Percentiles rank a stretch among this genome's conserved stretches.
phyloP scores from a whole-genome alignment of 2,113 vertebrate species.

The Tragulus kanchil region DNA sequence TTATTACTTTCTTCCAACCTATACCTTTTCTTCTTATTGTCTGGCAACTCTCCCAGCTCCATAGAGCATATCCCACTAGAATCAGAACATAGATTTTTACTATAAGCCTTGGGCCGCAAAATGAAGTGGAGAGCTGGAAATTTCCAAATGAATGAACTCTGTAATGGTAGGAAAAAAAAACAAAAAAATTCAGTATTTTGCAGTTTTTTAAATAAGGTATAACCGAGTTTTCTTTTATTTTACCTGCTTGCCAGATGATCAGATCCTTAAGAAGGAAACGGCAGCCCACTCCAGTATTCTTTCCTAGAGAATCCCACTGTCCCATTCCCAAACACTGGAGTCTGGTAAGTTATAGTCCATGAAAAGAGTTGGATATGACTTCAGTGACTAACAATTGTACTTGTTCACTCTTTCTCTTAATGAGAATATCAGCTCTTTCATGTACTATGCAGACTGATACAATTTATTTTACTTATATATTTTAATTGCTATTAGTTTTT shows the following conservation, averaged over 20 bases:
- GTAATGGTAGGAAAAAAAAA: constrained; percentile 36
- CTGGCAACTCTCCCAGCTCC: constrained; percentile 41
- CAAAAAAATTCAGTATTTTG: neutral
- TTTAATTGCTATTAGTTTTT: constrained; percentile 23
- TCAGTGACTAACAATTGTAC: too few species aligned
- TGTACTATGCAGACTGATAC: neutral
- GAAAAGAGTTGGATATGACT: too few species aligned
- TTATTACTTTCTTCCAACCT: constrained; percentile 58
- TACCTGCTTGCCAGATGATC: neutral
- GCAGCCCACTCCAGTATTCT: too few species aligned
- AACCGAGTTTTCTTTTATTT: neutral
- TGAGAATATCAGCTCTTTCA: neutral
- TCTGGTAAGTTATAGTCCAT: too few species aligned
- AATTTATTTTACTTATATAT: neutral
- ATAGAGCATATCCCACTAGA: neutral
- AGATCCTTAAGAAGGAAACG: too few species aligned
- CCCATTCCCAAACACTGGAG: too few species aligned
- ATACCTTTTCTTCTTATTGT: constrained; percentile 48
- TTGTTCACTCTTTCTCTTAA: neutral
- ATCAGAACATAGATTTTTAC: constrained; percentile 62
- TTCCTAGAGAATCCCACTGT: too few species aligned
- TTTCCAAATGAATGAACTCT: constrained; percentile 61
- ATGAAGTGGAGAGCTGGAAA: constrained; percentile 51
- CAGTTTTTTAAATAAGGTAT: neutral
- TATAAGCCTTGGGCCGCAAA: constrained; percentile 60